Base-by-base conservation (phyloP, 1,140 invertebrate genomes). In the Ceratitis capitata region DNA sequence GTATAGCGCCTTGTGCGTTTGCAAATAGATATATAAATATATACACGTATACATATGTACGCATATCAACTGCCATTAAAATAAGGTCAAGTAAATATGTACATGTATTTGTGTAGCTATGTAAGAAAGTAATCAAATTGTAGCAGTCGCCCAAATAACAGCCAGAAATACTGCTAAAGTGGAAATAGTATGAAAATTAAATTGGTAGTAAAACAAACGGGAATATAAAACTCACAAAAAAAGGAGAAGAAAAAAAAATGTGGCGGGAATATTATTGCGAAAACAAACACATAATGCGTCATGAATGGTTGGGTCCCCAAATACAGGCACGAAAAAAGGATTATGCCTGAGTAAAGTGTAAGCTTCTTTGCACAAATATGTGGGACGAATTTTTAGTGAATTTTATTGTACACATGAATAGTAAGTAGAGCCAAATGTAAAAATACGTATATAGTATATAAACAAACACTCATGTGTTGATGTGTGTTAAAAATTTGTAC, bases 291-390 rank as follows among this genome's bases (percentile, higher is more conserved):
- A 45, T 78, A 78, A 78, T 47, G 39, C 69, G 69, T 10, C 39
- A 78, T 45, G 39, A 42, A 78, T 45, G 39, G n/a, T n/a, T 78
- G 69, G 69, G 19, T 47, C 39, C 45, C 69, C 45, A 45, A 35
- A 78, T 12, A 42, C 39, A n/a, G n/a, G 39, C 69, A 78, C 39
- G 69, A 78, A 78, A 78, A 78, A 78, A 78, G 69, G 69, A 78
- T 45, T 78, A 78, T 19, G 69, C 69, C 7, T 78, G 45, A 78
- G 10, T 45, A 19, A 78, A 23, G 69, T 39, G 14, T 35, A 45
- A 45, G 23, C 69, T n/a, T 78, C 29, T 78, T 16, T 42, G 69
- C 16, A n/a, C 39, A 78, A 78, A 78, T 45, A 19, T 45, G 39
- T 32, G 7, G 19, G 23, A 47, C 35, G 69, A 78, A 78, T 45